phyloP scores from a whole-genome alignment of 2,888 invertebrate genomes.

The Machimus atricapillus region DNA sequence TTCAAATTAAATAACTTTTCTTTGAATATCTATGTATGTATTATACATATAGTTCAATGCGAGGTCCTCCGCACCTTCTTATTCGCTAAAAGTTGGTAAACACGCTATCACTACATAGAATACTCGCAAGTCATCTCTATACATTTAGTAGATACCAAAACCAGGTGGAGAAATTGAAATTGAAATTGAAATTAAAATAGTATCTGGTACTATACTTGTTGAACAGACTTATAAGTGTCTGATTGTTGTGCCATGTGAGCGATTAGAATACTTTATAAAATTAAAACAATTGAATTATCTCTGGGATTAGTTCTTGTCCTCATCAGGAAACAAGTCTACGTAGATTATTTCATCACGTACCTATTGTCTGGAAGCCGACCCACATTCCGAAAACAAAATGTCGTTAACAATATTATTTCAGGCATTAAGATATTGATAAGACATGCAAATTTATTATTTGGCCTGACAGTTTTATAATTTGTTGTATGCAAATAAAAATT shows the following conservation, averaged over 20 bases:
- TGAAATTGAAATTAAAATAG: neutral
- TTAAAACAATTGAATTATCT: neutral
- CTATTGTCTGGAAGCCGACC: neutral
- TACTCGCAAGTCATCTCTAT: neutral
- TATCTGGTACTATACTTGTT: neutral
- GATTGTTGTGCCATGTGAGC: neutral
- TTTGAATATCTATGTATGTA: too few species aligned
- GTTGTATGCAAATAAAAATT: neutral
- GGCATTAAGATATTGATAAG: neutral
- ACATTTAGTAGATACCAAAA: neutral
- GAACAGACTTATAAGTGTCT: neutral
- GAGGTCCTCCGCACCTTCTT: neutral
- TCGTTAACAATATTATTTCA: neutral
- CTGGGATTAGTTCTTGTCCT: neutral
- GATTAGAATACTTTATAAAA: neutral
- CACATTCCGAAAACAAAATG: neutral
- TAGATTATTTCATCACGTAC: neutral
- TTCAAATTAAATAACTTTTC: too few species aligned
- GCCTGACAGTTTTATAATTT: neutral
- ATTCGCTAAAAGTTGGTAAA: neutral
- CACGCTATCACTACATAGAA: neutral
- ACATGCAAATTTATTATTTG: neutral
- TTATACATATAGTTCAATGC: too few species aligned
- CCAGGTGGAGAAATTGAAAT: neutral
- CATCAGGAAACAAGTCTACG: neutral